phyloP scores from a whole-genome alignment of 1,140 invertebrate genomes.

The Drosophila elegans region DNA sequence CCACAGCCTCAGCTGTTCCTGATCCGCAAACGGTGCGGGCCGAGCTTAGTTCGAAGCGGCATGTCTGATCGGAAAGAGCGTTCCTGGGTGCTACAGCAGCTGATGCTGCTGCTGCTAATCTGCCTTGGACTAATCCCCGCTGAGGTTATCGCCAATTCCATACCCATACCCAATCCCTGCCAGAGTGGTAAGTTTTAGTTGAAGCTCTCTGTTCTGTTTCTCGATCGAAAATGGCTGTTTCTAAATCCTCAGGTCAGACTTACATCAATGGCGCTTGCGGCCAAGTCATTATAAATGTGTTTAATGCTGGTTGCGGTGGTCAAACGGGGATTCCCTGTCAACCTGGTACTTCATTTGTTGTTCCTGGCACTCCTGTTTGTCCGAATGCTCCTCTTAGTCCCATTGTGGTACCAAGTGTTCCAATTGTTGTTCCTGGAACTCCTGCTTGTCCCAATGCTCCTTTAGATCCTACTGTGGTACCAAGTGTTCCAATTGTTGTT shows the following conservation, averaged over 20 bases:
- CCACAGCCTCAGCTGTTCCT: background rate
- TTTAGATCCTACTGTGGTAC: background rate
- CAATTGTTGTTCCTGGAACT: slow-evolving; percentile 7
- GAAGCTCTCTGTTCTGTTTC: background rate
- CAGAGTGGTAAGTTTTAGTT: slow-evolving; percentile 32
- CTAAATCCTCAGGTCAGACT: slow-evolving; percentile 18
- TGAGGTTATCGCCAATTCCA: slow-evolving; percentile 12
- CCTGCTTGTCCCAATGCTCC: slow-evolving; percentile 17
- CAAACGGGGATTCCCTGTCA: slow-evolving; percentile 1
- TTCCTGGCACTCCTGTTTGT: background rate
- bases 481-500: background rate
- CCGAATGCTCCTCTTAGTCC: slow-evolving; percentile 22
- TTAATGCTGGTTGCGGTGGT: background rate
- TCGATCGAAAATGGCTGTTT: background rate
- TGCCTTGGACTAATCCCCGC: slow-evolving; percentile 8
- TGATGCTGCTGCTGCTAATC: slow-evolving; percentile 28
- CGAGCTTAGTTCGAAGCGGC: slow-evolving; percentile 53
- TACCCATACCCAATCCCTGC: slow-evolving; percentile 17
- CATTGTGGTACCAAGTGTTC: background rate
- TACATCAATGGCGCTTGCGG: slow-evolving; percentile 16
- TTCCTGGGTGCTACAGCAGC: slow-evolving; percentile 10
- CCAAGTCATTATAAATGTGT: slow-evolving; percentile 18
- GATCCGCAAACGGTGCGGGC: background rate
- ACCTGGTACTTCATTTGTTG: background rate
- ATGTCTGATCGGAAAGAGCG: slow-evolving; percentile 60